These are phyloP conservation scores for Seira musarum DNA, from an alignment of 2,888 invertebrate species.

Conservation along the genomic window DNA sequence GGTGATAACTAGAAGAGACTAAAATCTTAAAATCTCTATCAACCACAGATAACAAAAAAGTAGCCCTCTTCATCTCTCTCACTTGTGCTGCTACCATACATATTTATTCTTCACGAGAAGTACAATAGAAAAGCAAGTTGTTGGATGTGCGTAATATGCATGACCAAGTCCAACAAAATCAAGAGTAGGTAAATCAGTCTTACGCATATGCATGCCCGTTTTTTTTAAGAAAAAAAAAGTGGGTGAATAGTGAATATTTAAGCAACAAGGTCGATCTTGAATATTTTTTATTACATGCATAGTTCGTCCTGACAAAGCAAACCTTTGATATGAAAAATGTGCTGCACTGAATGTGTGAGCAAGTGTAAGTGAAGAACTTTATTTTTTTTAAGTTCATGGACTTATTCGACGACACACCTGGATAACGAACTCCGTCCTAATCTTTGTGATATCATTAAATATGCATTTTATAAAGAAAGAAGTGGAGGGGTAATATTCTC, in stretches of 20 bases:
- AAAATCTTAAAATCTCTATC: no score
- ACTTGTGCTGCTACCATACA: no score
- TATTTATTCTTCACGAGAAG: no score
- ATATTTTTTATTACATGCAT: neutral
- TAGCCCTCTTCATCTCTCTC: no score
- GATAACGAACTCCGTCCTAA: neutral
- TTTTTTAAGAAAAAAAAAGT: slow-evolving; percentile 47
- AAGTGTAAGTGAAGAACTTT: neutral
- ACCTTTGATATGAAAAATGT: neutral
- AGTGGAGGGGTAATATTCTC: no score
- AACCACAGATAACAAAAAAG: no score
- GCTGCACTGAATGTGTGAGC: neutral
- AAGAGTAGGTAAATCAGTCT: slow-evolving; percentile 27
- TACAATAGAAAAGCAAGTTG: no score
- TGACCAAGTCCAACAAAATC: slow-evolving; percentile 52
- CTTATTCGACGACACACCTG: neutral
- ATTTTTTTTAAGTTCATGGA: neutral
- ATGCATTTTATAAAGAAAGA: slow-evolving; percentile 4
- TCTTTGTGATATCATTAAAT: neutral
- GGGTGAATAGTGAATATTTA: slow-evolving; percentile 40
- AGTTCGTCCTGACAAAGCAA: neutral
- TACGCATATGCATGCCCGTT: no score
- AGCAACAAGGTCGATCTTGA: slow-evolving; percentile 43
- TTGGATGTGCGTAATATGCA: slow-evolving; percentile 31
- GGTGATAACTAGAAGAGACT: no score